Base-by-base conservation (phyloP, 2,888 invertebrate genomes). In the Anorthoa munda region DNA sequence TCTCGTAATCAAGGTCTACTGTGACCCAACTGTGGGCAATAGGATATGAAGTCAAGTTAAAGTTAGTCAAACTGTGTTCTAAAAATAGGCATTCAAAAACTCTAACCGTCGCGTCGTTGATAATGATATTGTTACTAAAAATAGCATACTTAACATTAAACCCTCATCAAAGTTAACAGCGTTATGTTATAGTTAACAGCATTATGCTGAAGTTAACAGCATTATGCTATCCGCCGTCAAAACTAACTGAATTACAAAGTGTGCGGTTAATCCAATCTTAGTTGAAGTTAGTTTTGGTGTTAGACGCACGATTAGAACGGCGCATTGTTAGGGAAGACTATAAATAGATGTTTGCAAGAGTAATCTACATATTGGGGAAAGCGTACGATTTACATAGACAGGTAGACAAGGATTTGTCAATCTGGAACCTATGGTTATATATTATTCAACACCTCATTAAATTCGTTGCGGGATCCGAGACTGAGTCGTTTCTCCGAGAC, bases 181-280 rank as follows among this genome's bases (percentile, higher is more conserved):
- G 53, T 75, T 63, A 69, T 4, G 31, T 51, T 66, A 59, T 45
- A 70, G 58, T 61, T 68, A 81, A 71, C 73, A 72, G 26, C 46
- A 65, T 80, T 83, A 80, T 55, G 59, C 55, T 61, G 39, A 39
- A 70, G 58, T 61, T 68, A 81, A 72, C 73, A 72, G 26, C 46
- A 67, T 80, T 83, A 80, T 55, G 59, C 55, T 58, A 70, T 58
- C 75, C 75, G 56, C 50, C 80, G 64, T 80, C 83, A 83, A 45
- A 83, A 80, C 72, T 83, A 80, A 82, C 65, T 64, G 21, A 55
- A 70, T 82, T 79, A 82, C 56, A 63, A 72, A 64, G 66, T 67
- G 63, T 66, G 67, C 12, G 72, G 72, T 72, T 73, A 78, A 81
- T 82, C 68, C 60, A 83, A 83, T 82, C 61, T 82, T 75, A 46